Evolutionary conservation across 2,888 invertebrate species (phyloP).

Genomic region (Galerucella pusilla): DNA sequence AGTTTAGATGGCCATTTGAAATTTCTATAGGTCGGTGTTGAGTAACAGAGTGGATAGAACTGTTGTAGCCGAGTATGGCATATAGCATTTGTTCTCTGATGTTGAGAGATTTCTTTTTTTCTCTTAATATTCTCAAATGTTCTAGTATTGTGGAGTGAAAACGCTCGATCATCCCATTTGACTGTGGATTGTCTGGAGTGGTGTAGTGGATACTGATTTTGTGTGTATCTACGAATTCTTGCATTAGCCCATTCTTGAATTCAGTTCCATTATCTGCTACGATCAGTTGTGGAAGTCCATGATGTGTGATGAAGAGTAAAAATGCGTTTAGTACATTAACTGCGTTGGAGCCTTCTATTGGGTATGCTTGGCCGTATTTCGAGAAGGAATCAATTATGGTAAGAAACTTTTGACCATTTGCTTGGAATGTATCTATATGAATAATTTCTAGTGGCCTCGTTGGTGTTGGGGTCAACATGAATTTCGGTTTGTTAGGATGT

Average conservation of each 20-base stretch:
- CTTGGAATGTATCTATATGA: slow-evolving; percentile 26
- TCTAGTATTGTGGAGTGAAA: too few relatives aligned
- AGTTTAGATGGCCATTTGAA: too few relatives aligned
- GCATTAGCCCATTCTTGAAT: neutral
- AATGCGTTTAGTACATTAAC: slow-evolving; percentile 12
- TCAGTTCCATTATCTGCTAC: too few relatives aligned
- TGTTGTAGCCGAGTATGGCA: too few relatives aligned
- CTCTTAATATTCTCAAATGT: too few relatives aligned
- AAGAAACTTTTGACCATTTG: slow-evolving; percentile 21
- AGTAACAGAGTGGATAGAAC: too few relatives aligned
- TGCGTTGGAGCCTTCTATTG: slow-evolving; percentile 8
- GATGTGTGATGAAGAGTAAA: too few relatives aligned
- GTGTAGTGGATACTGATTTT: slow-evolving; percentile 11
- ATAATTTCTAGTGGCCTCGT: slow-evolving; percentile 25
- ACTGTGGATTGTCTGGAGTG: slow-evolving; percentile 11
- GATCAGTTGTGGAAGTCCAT: too few relatives aligned
- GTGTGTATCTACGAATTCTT: slow-evolving; percentile 7
- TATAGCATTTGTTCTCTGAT: too few relatives aligned
- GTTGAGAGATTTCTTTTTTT: too few relatives aligned
- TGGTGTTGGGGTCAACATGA: slow-evolving; percentile 21
- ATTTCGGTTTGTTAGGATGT: slow-evolving; percentile 19
- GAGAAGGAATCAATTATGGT: slow-evolving; percentile 7
- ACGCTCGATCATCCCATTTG: neutral
- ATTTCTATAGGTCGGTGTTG: too few relatives aligned
- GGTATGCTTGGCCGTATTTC: slow-evolving; percentile 3